phyloP scores from a whole-genome alignment of 2,797 vertebrate genomes.

The Microtus californicus region DNA sequence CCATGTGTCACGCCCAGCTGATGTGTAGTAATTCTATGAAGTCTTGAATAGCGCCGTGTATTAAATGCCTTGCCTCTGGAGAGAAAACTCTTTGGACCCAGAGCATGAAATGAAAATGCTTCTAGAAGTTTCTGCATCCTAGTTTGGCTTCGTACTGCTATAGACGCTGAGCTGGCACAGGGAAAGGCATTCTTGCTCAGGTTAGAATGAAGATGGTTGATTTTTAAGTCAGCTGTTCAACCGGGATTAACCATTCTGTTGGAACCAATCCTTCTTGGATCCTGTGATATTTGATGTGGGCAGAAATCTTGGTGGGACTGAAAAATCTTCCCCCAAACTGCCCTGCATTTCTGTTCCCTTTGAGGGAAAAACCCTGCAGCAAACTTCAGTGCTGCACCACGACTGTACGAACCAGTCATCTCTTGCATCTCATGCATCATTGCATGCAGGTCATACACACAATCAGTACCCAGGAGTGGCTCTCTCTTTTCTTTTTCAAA shows the following conservation, averaged over 20 bases:
- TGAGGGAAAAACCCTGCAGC: background rate
- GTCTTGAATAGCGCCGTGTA: background rate
- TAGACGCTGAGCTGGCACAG: background rate
- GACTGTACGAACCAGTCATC: background rate
- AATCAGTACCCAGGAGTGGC: background rate
- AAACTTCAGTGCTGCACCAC: background rate
- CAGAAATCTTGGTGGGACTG: background rate
- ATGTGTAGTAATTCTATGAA: background rate
- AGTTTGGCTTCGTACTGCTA: background rate
- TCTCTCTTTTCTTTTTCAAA: constrained; percentile 21
- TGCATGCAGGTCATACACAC: background rate
- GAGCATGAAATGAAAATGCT: background rate
- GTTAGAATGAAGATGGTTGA: background rate
- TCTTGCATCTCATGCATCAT: no score
- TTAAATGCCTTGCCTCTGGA: constrained; percentile 1
- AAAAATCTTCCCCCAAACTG: background rate
- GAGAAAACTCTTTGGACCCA: background rate
- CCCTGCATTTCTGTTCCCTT: background rate
- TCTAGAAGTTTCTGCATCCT: background rate
- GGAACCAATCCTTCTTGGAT: background rate
- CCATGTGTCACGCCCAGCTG: background rate
- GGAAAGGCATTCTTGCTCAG: background rate
- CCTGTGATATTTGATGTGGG: background rate
- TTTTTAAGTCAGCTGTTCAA: background rate
- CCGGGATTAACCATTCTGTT: background rate